Evolutionary conservation across 2,113 vertebrate genomes (phyloP), one percentile per base, ranked within the genome.

Genomic region (Forbesichthys papilliferus): DNA sequence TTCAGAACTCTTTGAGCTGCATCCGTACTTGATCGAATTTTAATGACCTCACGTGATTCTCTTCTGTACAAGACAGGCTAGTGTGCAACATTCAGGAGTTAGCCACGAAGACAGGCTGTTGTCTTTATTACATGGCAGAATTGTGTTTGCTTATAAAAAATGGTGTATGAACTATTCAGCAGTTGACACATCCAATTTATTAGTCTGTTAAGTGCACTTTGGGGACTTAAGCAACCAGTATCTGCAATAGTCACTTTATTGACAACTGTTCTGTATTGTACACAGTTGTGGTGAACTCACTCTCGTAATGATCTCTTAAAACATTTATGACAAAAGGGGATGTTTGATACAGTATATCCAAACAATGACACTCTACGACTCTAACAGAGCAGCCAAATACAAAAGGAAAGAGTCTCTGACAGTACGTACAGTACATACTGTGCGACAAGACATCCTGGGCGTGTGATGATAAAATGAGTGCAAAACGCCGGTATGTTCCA

Each of bases 11-110:
- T 83, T 36, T 60, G 27, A 33, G 47, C 55, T 63, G 33, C 52
- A 65, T 77, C 79, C 20, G 42, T 64, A 61, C 72, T 69, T 80
- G 72, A 75, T 85, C 81, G 81, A n/a, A 66, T 69, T 87, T 79
- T 83, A 86, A 89, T 89, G 73, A 80, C 69, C 65, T 74, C 1
- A 3, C 36, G 58, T 75, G 68, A 84, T 81, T 73, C 68, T 66
- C 33, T 59, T 68, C 57, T 66, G 65, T 77, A 48, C 14, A 71
- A 70, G 27, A 27, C 27, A 27, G 27, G 27, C 27, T 27, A 27
- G 27, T 27, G 27, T 27, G 27, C 27, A 73, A 6, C 18, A 5
- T 57, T 75, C 70, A 71, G 78, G 46, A 59, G 52, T 20, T 20
- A 20, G 20, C 20, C 20, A 20, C 20, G 1, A 20, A 20, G 20